Evolutionary conservation across 2,797 vertebrate species (phyloP).

Genomic region (Cyclopterus lumpus): DNA sequence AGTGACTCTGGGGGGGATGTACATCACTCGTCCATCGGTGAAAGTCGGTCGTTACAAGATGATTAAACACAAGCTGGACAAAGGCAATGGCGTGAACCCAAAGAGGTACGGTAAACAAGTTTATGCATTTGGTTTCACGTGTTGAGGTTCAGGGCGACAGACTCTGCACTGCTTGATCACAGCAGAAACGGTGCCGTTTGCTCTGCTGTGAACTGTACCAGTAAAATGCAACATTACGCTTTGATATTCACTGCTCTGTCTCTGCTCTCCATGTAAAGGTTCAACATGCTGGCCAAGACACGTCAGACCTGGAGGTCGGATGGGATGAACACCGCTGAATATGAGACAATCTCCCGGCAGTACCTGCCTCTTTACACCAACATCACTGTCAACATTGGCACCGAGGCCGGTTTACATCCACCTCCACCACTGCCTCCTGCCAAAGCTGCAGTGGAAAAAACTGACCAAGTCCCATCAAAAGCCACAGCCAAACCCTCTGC

Average conservation of each 20-base stretch:
- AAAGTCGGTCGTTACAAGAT: constrained; percentile 86
- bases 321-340: constrained; percentile 84
- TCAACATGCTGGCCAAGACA: constrained; percentile 86
- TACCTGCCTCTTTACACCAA: constrained; percentile 85
- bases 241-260: not conserved
- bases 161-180: not conserved
- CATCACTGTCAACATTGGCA: constrained; percentile 87
- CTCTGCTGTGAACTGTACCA: not conserved
- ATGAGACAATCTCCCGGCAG: constrained; percentile 80
- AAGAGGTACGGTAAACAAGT: constrained; percentile 76
- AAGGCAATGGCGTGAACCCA: constrained; percentile 86
- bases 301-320: constrained; percentile 82
- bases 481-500: not conserved
- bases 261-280: constrained; percentile 66
- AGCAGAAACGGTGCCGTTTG: not conserved
- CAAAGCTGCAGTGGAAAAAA: constrained; percentile 27
- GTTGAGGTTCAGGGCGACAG: not conserved
- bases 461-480: not conserved
- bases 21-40: constrained; percentile 85
- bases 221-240: not conserved
- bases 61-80: constrained; percentile 88
- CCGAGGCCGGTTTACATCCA: constrained; percentile 66
- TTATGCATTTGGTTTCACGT: not conserved
- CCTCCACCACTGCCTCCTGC: constrained; percentile 1
- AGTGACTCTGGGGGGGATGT: constrained; percentile 87